Base-by-base conservation (phyloP, 1,140 invertebrate genomes). In the Lethrus apterus region DNA sequence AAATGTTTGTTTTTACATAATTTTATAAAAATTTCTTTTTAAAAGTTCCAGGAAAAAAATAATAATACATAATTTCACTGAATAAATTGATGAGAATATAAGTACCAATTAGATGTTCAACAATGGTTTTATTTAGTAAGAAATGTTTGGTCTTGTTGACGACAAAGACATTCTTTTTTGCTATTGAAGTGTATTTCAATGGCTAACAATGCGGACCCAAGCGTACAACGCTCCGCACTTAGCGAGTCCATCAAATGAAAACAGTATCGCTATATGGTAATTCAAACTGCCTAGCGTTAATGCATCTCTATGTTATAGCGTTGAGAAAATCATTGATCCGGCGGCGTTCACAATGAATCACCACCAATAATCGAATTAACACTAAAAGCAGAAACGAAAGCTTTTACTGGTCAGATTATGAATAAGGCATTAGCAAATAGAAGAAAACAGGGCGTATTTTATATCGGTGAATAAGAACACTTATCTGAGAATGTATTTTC, bases 141-240 rank as follows among this genome's bases (percentile, higher is more conserved):
- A n/a, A n/a, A n/a, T n/a, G n/a, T n/a, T n/a, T n/a, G n/a, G n/a
- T n/a, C n/a, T n/a, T n/a, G n/a, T n/a, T n/a, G n/a, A n/a, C n/a
- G n/a, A n/a, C n/a, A n/a, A n/a, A n/a, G n/a, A n/a, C n/a, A n/a
- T n/a, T n/a, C n/a, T n/a, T n/a, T n/a, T n/a, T n/a, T n/a, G n/a
- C n/a, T n/a, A n/a, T n/a, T n/a, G n/a, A 40, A 53, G 51, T 53
- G 51, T 47, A 53, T 53, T 53, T 53, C 51, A 41, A 40, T 21
- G 51, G 40, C 53, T 52, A 55, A 55, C 53, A 55, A 55, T 55
- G 40, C 44, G 48, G 29, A 36, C 17, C 36, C 46, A 42, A 38
- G 50, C 46, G 46, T 55, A 55, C 53, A 55, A 36, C 53, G 41
- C 43, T 55, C 53, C 46, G 53, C 53, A 55, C 53, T 55, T 55